Evolutionary conservation across 2,888 invertebrate genomes (phyloP), one percentile per base, ranked within the genome.

Genomic region (Ommatoiulus sabulosus): DNA sequence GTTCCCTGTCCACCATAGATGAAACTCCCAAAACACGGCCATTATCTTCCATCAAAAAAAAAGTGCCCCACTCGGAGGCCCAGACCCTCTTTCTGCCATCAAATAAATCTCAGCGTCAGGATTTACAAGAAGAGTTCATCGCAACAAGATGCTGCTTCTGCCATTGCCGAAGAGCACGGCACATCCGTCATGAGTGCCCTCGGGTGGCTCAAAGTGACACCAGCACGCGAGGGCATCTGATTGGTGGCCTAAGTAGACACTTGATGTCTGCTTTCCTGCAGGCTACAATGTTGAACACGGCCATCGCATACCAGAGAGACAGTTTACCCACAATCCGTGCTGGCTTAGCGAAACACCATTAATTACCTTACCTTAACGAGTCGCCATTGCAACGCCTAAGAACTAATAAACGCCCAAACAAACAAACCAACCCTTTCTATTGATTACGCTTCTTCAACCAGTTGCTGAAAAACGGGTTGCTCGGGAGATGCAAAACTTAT

Each of bases 141-240:
- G 72, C 72, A 72, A 72, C 72, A 24, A 72, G 72, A 24, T 72
- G 72, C 72, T 72, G 72, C 72, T 72, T 20, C 72, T 72, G 72
- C 72, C 72, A 72, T 10, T 63, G 63, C 63, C 63, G 20, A 63
- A 46, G 46, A 46, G 46, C 46, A 7, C 8, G 72, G 72, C 24
- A 72, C 72, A 72, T 72, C 72, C 72, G 72, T 72, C 72, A 72
- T 72, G 72, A 24, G 72, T 72, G 72, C 8, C 72, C 72, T 72
- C 24, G 24, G 72, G 72, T 72, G 72, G 72, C 24, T 24, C 24
- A 72, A 72, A 7, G 72, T 72, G 72, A 72, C 72, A 72, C 72
- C 72, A 72, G 72, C 72, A 72, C 72, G 72, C 72, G 72, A 72
- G 72, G 72, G 72, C 72, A 72, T 72, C 72, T 72, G 72, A 72